Evolutionary conservation across 2,888 invertebrate species (phyloP).

Genomic region (Iselma pallidipennis): DNA sequence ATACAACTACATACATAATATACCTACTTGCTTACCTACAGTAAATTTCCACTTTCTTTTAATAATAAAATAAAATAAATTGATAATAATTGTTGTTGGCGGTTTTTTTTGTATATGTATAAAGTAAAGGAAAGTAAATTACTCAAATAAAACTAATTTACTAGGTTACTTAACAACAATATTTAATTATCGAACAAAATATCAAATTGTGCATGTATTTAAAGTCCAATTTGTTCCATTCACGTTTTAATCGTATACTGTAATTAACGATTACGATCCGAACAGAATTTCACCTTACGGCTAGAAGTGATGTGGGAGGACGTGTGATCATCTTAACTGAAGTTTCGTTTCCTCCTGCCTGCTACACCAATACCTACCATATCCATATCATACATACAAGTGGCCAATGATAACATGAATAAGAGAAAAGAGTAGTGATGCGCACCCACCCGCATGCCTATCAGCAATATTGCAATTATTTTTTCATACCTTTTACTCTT

Average conservation of each 20-base stretch:
- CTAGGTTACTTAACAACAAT: not conserved
- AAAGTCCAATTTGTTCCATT: conserved; percentile 36
- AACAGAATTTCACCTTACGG: conserved; percentile 1
- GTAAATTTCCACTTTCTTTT: not conserved
- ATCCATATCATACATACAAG: not conserved
- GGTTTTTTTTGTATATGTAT: no score
- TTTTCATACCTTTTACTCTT: not conserved
- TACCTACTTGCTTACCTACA: not conserved
- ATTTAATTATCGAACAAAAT: conserved; percentile 32
- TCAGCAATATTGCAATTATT: conserved; percentile 1
- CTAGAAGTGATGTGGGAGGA: conserved; percentile 18
- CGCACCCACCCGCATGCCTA: conserved; percentile 3
- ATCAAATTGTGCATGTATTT: conserved; percentile 31
- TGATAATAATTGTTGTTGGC: no score
- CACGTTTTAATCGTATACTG: conserved; percentile 34
- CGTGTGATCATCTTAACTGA: conserved; percentile 1
- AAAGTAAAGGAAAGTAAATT: no score
- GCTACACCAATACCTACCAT: not conserved
- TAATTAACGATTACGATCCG: conserved; percentile 33
- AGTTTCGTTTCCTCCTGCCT: conserved; percentile 5
- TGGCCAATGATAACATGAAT: not conserved
- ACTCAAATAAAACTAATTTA: no score
- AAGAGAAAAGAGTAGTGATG: conserved; percentile 1
- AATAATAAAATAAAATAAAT: no score
- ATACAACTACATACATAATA: not conserved